phyloP scores from a whole-genome alignment of 1,140 invertebrate genomes.

The Drosophila elegans region DNA sequence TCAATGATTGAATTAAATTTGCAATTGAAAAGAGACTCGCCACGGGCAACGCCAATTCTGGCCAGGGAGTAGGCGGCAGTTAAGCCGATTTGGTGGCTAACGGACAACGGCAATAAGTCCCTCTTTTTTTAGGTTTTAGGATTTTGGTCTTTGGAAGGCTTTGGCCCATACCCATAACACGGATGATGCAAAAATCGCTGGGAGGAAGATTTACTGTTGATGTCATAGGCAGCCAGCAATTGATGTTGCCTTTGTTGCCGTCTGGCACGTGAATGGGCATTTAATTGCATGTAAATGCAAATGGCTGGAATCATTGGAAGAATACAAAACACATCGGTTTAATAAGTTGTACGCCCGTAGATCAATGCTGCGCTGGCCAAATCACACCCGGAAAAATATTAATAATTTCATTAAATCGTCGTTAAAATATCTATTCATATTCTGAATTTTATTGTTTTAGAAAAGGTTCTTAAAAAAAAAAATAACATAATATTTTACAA shows the following conservation, averaged over 20 bases:
- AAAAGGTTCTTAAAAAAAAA: too few relatives aligned
- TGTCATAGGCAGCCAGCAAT: conserved; percentile 50
- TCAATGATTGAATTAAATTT: conserved; percentile 83
- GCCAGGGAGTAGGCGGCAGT: conserved; percentile 55
- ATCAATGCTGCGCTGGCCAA: neutral
- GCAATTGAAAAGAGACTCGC: conserved; percentile 74
- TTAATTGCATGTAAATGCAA: conserved; percentile 68
- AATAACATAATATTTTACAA: too few relatives aligned
- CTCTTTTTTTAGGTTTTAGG: neutral
- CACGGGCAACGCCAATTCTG: conserved; percentile 45
- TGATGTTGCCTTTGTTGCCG: conserved; percentile 37
- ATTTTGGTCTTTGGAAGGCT: neutral
- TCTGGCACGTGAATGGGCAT: conserved; percentile 67
- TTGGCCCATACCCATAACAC: conserved; percentile 5
- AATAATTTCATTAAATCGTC: too few relatives aligned
- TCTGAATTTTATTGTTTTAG: too few relatives aligned
- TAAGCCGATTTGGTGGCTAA: conserved; percentile 40
- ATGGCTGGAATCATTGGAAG: conserved; percentile 22
- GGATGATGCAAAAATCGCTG: conserved; percentile 30
- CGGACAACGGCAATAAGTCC: conserved; percentile 33
- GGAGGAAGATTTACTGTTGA: conserved; percentile 47
- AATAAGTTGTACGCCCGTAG: conserved; percentile 44
- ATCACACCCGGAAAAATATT: too few relatives aligned
- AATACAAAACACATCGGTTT: conserved; percentile 35
- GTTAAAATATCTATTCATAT: too few relatives aligned